Evolutionary conservation across 1,140 invertebrate genomes (phyloP).

Genomic region (Planococcus citri): DNA sequence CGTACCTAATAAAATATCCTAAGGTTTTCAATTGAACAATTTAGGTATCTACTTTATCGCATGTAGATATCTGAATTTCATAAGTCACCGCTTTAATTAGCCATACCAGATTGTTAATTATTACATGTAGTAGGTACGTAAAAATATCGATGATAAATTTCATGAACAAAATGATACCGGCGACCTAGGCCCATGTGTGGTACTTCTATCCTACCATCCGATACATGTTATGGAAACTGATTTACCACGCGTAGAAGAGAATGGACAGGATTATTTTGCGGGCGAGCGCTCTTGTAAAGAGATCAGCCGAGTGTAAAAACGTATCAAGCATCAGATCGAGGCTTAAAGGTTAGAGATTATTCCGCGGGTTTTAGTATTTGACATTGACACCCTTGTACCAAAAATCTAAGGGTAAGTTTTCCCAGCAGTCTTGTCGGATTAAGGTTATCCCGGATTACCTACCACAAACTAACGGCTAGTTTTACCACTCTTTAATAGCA

Average conservation of each 20-base stretch:
- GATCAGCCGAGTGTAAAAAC: slow-evolving; percentile 20
- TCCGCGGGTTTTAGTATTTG: slow-evolving; percentile 18
- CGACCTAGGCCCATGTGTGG: neutral
- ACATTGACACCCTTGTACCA: slow-evolving; percentile 19
- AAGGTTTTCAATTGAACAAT: no score
- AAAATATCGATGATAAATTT: no score
- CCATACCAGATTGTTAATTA: no score
- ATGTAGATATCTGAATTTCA: no score
- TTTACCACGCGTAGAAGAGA: neutral
- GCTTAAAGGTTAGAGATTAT: slow-evolving; percentile 19
- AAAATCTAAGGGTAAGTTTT: slow-evolving; percentile 13
- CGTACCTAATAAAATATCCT: no score
- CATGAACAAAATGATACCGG: no score
- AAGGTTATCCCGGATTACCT: slow-evolving; percentile 17
- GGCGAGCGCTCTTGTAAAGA: slow-evolving; percentile 15
- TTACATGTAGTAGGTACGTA: no score
- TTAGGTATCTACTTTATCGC: no score
- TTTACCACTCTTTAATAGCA: slow-evolving; percentile 14
- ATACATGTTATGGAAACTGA: neutral
- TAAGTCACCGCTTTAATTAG: no score
- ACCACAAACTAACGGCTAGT: slow-evolving; percentile 17
- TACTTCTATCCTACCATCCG: neutral
- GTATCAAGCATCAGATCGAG: slow-evolving; percentile 16
- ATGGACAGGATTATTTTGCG: slow-evolving; percentile 15
- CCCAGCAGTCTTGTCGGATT: slow-evolving; percentile 17